Evolutionary conservation across 2,113 vertebrate species (phyloP), one percentile per base, ranked within the genome.

Genomic region (Paratilapia polleni): DNA sequence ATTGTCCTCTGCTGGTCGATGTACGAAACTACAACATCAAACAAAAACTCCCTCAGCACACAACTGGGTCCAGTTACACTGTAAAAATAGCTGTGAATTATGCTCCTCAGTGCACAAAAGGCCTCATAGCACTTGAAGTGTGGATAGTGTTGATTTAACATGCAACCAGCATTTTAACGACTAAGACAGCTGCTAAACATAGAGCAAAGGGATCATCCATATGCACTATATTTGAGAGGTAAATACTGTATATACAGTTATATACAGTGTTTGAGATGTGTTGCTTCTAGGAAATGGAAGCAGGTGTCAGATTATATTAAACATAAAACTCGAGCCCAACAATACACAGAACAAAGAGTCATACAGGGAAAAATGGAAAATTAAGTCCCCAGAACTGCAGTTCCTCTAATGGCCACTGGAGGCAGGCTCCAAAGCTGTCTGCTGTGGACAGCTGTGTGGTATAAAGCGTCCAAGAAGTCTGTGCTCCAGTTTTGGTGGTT

Each of bases 1-100:
- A 83, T 31, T 66, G 85, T 78, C 87, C 92, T 87, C 92, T 92
- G 68, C 88, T 94, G 92, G 92, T 60, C 66, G 70, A 8, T 3
- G 8, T 4, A 13, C 41, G 52, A 13, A 81, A 81, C 80, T 89
- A 68, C 80, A 76, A 4, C 77, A 58, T 22, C 36, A 78, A 22
- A 57, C 41, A 70, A 12, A 70, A 70, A 19, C 41, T 70, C 24
- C 41, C 0, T 70, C 15, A 49, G 22, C 22, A 28, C 15, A 70
- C 26, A 49, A 1, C 15, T 68, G 2, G 0, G 41, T 24, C 41
- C 43, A 49, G 11, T 70, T 49, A 28, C 2, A 5, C 5, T 73
- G 47, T 52, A 13, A 0, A 73, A 52, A 11, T 17, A 52, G 17
- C 4, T 15, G 43, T 47, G 12, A 12, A 10, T 2, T 28, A 49